Evolutionary conservation across 2,888 invertebrate genomes (phyloP).

Genomic region (Calameuta idolon): DNA sequence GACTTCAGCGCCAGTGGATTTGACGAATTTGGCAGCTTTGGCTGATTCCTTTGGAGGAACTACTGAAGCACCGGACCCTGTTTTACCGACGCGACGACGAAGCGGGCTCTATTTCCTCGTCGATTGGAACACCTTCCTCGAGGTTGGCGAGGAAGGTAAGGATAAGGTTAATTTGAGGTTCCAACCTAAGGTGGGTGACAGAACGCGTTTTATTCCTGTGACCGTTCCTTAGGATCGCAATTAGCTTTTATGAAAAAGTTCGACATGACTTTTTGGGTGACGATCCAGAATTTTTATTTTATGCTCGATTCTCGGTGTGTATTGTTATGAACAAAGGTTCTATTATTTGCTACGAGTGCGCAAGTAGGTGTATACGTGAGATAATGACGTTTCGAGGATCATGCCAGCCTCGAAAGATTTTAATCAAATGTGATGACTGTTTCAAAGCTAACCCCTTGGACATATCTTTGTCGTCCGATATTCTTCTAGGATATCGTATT

Average conservation of each 20-base stretch:
- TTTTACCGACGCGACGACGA: slow-evolving; percentile 75
- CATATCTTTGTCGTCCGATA: background rate
- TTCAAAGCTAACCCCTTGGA: background rate
- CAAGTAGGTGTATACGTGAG: background rate
- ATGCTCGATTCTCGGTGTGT: background rate
- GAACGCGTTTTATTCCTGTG: slow-evolving; percentile 81
- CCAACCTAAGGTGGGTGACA: slow-evolving; percentile 84
- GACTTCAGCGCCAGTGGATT: slow-evolving; percentile 66
- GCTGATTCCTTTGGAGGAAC: slow-evolving; percentile 83
- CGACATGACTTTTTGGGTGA: background rate
- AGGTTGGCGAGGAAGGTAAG: slow-evolving; percentile 82
- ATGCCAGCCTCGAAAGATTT: background rate
- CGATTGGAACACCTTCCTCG: slow-evolving; percentile 88
- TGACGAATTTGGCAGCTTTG: slow-evolving; percentile 73
- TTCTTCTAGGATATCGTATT: background rate
- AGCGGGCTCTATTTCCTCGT: slow-evolving; percentile 87
- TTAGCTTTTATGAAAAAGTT: background rate
- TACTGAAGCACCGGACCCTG: slow-evolving; percentile 73
- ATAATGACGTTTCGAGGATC: background rate
- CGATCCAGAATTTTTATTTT: background rate
- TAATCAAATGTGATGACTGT: background rate
- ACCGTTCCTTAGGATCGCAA: slow-evolving; percentile 73
- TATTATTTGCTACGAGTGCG: background rate
- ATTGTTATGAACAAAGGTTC: background rate
- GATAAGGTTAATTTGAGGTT: slow-evolving; percentile 83